These are phyloP conservation scores for Andrena hattorfiana DNA, from an alignment of 2,888 invertebrate genomes.

Conservation along the genomic window DNA sequence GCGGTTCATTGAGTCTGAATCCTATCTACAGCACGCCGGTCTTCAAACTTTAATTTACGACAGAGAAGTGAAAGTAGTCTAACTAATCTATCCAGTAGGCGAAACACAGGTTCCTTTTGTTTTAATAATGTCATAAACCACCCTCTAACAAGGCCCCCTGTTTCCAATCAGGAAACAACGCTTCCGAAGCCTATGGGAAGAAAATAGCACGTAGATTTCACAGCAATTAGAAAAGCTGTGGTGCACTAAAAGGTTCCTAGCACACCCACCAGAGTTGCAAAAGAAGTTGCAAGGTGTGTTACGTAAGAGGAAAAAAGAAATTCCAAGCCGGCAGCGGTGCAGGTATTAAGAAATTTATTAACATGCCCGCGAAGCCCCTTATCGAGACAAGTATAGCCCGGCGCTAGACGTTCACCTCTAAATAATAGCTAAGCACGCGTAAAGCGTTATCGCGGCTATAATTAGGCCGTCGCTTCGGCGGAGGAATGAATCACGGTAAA, in stretches of 20 bases:
- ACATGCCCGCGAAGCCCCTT: conserved; percentile 42
- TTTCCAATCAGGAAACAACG: too few species aligned
- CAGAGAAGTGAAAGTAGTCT: too few species aligned
- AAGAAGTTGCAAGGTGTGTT: not conserved
- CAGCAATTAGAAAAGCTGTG: not conserved
- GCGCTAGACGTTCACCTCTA: conserved; percentile 71
- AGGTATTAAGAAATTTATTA: conserved; percentile 61
- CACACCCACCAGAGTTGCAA: not conserved
- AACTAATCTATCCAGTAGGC: too few species aligned
- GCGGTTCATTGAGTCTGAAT: too few species aligned
- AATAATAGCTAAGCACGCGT: conserved; percentile 75
- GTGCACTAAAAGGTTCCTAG: not conserved
- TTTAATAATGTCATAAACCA: too few species aligned
- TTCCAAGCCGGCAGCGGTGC: conserved; percentile 29
- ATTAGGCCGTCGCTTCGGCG: conserved; percentile 77
- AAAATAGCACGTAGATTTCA: not conserved
- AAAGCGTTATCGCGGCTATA: conserved; percentile 78
- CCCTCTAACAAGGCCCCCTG: too few species aligned
- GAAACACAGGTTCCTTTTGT: too few species aligned
- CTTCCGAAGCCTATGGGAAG: too few species aligned
- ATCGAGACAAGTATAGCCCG: conserved; percentile 67
- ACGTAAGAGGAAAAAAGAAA: not conserved
- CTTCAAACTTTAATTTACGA: too few species aligned
- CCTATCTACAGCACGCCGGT: too few species aligned
- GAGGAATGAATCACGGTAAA: conserved; percentile 78